These are phyloP conservation scores for Dioctria linearis DNA, from an alignment of 2,888 invertebrate species.

Conservation along the genomic window DNA sequence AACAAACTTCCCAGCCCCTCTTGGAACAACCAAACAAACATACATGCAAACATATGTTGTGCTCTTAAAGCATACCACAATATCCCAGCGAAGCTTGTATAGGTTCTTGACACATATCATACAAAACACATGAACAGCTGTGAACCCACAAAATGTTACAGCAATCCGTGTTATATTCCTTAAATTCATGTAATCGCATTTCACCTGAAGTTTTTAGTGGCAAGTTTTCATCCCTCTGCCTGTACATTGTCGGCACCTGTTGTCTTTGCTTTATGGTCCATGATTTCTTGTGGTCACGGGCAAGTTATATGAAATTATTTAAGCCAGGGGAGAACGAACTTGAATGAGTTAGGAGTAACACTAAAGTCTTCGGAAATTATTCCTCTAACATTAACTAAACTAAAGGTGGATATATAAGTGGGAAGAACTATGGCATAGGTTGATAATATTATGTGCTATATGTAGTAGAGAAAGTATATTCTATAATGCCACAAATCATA, in stretches of 20 bases:
- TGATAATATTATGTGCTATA: neutral
- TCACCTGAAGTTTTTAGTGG: constrained; percentile 13
- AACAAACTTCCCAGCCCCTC: too few species aligned
- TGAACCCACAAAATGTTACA: too few species aligned
- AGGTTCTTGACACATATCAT: neutral
- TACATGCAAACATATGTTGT: too few species aligned
- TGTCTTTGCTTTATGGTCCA: constrained; percentile 37
- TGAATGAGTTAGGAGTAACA: neutral
- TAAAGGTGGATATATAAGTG: too few species aligned
- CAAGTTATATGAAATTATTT: neutral
- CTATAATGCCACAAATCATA: neutral
- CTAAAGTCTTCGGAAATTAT: neutral
- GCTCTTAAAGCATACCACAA: too few species aligned
- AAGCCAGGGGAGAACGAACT: neutral
- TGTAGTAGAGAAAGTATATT: neutral
- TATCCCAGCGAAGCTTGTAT: neutral
- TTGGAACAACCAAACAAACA: too few species aligned
- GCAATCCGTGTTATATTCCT: constrained; percentile 22
- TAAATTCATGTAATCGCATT: constrained; percentile 36
- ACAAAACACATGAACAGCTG: too few species aligned
- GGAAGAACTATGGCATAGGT: too few species aligned
- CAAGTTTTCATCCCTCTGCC: neutral
- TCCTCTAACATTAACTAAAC: neutral
- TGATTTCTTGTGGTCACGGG: constrained; percentile 30
- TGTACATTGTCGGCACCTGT: constrained; percentile 43